These are phyloP conservation scores for Adelphocoris suturalis DNA, from an alignment of 2,888 invertebrate genomes.

Conservation along the genomic window DNA sequence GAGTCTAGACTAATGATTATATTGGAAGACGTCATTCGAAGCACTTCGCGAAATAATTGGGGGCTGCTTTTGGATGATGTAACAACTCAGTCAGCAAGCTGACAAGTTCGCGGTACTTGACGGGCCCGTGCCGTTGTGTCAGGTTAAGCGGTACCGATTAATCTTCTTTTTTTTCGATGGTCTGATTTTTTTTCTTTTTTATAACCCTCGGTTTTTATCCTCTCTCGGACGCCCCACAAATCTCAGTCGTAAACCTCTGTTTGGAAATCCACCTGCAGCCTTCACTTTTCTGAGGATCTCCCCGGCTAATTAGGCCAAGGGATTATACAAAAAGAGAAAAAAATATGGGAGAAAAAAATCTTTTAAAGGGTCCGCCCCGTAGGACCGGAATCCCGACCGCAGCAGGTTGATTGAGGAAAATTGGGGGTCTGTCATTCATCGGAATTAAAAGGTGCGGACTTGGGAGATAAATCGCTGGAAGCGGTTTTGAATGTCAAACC, in stretches of 20 bases:
- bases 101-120: not conserved
- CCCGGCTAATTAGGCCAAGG: slow-evolving; percentile 27
- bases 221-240: not conserved
- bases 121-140: slow-evolving; percentile 4
- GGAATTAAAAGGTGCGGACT: slow-evolving; percentile 8
- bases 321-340: not conserved
- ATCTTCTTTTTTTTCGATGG: not conserved
- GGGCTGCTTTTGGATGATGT: not conserved
- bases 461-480: not conserved
- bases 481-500: not conserved
- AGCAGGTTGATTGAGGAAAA: slow-evolving; percentile 24
- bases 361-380: not conserved
- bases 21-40: too few relatives aligned
- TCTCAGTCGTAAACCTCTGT: slow-evolving; percentile 31
- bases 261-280: slow-evolving; percentile 10
- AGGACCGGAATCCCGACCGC: slow-evolving; percentile 2
- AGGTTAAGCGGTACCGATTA: not conserved
- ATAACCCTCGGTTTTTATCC: not conserved
- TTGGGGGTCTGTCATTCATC: slow-evolving; percentile 27
- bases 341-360: not conserved
- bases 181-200: not conserved
- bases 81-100: not conserved
- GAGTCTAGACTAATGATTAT: too few relatives aligned
- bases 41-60: too few relatives aligned
- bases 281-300: slow-evolving; percentile 10